These are phyloP conservation scores for Leptinotarsa defecta DNA, from an alignment of 1,140 invertebrate genomes.

Conservation along the genomic window DNA sequence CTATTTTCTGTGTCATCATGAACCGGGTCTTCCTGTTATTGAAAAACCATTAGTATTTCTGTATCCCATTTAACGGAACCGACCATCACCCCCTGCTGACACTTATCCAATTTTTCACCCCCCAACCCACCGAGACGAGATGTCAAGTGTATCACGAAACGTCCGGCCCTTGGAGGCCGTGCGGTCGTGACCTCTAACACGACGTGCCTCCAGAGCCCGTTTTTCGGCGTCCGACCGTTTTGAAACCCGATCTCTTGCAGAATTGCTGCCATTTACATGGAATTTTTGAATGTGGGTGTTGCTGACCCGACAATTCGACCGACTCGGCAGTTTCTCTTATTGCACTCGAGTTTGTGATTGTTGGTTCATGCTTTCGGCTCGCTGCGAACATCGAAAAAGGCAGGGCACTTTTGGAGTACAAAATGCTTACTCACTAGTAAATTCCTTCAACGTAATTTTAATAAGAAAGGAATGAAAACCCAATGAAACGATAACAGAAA, in stretches of 20 bases:
- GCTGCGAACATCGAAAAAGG: too few relatives aligned
- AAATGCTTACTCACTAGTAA: too few relatives aligned
- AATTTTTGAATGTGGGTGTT: constrained; percentile 5
- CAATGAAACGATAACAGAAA: too few relatives aligned
- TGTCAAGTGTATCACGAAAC: background rate
- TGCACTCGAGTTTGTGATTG: background rate
- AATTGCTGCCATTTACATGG: constrained; percentile 5
- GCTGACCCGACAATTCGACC: background rate
- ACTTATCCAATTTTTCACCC: background rate
- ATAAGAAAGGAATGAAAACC: too few relatives aligned
- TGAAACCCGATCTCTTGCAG: constrained; percentile 7
- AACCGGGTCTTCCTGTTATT: too few relatives aligned
- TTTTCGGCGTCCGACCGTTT: constrained; percentile 1
- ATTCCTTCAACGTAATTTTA: too few relatives aligned
- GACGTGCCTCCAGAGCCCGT: constrained; percentile 4
- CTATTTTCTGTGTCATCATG: too few relatives aligned
- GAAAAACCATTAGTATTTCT: background rate
- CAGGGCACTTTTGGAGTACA: too few relatives aligned
- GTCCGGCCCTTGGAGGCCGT: background rate
- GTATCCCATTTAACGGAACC: background rate
- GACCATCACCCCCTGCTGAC: background rate
- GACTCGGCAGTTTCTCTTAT: constrained; percentile 5
- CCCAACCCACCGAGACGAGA: background rate
- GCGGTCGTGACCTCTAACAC: constrained; percentile 3
- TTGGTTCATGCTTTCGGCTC: too few relatives aligned